A percentile compares a stretch with the other conserved stretches of the same genome.
phyloP scores from a whole-genome alignment of 2,113 vertebrate species.

The Apteryx mantelli region DNA sequence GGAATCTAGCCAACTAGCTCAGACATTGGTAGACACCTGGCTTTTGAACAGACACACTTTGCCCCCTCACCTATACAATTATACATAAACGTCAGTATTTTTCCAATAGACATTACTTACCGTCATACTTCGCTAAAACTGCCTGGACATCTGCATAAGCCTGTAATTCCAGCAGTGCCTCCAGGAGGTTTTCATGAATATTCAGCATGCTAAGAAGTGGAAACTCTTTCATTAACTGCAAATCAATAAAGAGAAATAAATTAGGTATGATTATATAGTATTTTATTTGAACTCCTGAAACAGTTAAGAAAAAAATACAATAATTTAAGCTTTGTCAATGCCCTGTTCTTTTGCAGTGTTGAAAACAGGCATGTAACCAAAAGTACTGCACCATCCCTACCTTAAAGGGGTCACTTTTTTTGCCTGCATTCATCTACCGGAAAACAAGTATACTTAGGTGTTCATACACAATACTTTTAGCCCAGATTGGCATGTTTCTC shows the following conservation, averaged over 20 bases:
- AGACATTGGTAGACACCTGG: not conserved
- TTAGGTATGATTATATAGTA: not conserved
- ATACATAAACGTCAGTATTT: fast-evolving
- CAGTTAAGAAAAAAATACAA: not conserved
- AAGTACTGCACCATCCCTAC: not conserved
- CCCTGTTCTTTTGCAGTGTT: not conserved
- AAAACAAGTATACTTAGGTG: not conserved
- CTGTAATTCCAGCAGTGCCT: constrained; percentile 96
- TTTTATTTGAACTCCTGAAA: not conserved
- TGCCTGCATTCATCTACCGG: not conserved
- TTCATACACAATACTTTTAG: not conserved
- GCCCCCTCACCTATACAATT: fast-evolving
- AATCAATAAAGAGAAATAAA: constrained; percentile 39
- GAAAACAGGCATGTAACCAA: not conserved
- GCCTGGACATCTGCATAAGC: constrained; percentile 98
- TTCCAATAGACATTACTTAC: constrained; percentile 71
- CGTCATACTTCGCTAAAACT: constrained; percentile 97
- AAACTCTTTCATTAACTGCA: constrained; percentile 98
- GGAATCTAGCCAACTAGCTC: not conserved
- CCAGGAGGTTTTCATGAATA: constrained; percentile 98
- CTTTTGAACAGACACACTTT: not conserved
- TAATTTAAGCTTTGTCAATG: not conserved
- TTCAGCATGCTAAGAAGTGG: constrained; percentile 97
- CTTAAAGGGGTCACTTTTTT: not conserved
- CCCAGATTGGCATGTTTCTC: not conserved